Conservation (phyloP, 1,140 invertebrate species). For the Temnothorax nylanderi region DNA sequence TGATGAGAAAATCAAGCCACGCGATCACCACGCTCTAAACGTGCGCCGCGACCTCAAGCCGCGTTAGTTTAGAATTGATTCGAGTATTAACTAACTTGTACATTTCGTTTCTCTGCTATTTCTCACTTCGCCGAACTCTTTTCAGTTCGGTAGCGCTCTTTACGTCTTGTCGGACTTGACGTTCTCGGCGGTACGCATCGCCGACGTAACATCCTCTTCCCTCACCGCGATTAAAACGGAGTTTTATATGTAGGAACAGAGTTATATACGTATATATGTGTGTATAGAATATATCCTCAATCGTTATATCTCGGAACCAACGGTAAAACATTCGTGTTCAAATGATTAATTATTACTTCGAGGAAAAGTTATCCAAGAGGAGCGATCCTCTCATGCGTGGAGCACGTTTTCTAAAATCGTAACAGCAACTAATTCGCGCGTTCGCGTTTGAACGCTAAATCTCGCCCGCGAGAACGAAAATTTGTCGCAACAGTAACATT, state of each 20-base stretch:
- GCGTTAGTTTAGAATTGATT: constrained; percentile 22
- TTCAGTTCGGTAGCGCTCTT: neutral
- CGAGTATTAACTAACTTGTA: constrained; percentile 24
- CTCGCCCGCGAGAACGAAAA: constrained; percentile 77
- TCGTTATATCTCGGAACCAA: constrained; percentile 24
- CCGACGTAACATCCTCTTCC: neutral
- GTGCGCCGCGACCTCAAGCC: neutral
- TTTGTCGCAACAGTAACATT: constrained; percentile 30
- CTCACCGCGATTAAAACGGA: constrained; percentile 6
- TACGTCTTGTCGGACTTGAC: neutral
- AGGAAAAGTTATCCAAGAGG: neutral
- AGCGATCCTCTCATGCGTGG: neutral
- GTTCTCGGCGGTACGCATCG: neutral
- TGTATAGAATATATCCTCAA: constrained; percentile 40
- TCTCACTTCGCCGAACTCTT: neutral
- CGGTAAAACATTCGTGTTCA: constrained; percentile 8
- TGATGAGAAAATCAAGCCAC: neutral
- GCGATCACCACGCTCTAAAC: neutral
- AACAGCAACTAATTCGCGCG: constrained; percentile 7
- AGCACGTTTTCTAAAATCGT: neutral
- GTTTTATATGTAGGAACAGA: constrained; percentile 28
- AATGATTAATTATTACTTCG: neutral
- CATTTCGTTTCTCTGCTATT: neutral
- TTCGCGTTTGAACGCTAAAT: constrained; percentile 58
- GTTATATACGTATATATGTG: constrained; percentile 26